phyloP scores from a whole-genome alignment of 2,888 invertebrate species.

The Allygus modestus region DNA sequence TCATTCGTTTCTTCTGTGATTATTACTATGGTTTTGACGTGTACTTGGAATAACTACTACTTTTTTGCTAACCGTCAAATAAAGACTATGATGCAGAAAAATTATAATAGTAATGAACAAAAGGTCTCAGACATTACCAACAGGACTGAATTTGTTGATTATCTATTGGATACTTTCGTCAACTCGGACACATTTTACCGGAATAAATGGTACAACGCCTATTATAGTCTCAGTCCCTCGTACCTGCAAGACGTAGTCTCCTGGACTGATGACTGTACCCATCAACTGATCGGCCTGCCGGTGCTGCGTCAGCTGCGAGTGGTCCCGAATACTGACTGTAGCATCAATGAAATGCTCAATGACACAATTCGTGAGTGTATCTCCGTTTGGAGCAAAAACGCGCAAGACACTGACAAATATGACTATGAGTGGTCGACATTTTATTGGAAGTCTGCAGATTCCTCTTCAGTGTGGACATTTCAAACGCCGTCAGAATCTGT shows the following conservation, averaged over 20 bases:
- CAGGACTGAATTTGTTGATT: not conserved
- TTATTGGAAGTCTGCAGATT: not conserved
- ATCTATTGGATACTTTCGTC: not conserved
- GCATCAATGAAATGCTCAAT: not conserved
- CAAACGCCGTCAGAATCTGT: not conserved
- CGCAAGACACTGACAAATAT: not conserved
- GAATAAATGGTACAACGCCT: not conserved
- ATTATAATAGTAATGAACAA: not conserved
- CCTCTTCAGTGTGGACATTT: not conserved
- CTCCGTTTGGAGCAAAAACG: not conserved
- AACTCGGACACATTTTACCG: conserved; percentile 2
- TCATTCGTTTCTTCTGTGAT: not conserved
- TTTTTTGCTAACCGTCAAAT: not conserved
- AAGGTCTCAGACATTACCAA: not conserved
- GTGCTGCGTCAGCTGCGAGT: conserved; percentile 3
- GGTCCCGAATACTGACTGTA: not conserved
- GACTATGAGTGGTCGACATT: not conserved
- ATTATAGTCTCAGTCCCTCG: not conserved
- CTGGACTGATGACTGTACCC: not conserved
- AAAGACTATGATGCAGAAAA: not conserved
- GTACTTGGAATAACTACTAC: no score
- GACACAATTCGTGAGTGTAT: not conserved
- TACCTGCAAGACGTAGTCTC: not conserved
- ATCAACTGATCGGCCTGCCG: not conserved
- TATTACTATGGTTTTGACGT: not conserved